Evolutionary conservation across 2,888 invertebrate species (phyloP).

Genomic region (Caenorhabditis doughertyi): DNA sequence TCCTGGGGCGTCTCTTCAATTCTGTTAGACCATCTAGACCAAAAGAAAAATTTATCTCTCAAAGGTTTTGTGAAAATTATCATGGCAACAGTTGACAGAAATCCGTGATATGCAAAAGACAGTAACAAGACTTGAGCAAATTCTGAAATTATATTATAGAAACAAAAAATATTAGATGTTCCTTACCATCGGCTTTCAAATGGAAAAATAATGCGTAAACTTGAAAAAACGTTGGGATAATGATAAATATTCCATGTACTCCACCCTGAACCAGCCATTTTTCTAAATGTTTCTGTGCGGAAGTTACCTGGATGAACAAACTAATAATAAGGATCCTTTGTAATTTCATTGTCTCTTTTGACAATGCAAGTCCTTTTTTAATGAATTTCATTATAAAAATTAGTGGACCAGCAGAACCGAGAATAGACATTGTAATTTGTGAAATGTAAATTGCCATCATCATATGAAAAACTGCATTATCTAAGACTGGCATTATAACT

Average conservation of each 20-base stretch:
- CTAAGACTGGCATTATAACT: neutral
- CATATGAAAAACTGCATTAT: neutral
- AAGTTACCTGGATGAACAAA: conserved; percentile 28
- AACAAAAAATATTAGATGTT: neutral
- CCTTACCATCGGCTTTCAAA: neutral
- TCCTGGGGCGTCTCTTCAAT: too few species aligned
- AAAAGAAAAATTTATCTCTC: too few species aligned
- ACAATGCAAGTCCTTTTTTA: neutral
- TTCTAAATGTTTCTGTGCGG: neutral
- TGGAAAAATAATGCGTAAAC: neutral
- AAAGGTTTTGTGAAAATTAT: too few species aligned
- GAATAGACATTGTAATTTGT: neutral
- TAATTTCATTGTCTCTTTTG: neutral
- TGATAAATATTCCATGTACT: neutral
- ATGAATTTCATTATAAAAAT: neutral
- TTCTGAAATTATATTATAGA: neutral
- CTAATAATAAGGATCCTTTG: conserved; percentile 22
- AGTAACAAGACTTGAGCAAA: neutral
- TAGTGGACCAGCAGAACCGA: neutral
- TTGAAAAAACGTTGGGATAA: neutral
- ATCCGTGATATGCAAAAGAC: too few species aligned
- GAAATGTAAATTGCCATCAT: neutral
- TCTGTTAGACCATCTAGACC: too few species aligned
- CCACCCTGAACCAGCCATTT: neutral
- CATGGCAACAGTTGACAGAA: too few species aligned